Base-by-base conservation (phyloP, 2,888 invertebrate species). In the Anthophora plumipes region DNA sequence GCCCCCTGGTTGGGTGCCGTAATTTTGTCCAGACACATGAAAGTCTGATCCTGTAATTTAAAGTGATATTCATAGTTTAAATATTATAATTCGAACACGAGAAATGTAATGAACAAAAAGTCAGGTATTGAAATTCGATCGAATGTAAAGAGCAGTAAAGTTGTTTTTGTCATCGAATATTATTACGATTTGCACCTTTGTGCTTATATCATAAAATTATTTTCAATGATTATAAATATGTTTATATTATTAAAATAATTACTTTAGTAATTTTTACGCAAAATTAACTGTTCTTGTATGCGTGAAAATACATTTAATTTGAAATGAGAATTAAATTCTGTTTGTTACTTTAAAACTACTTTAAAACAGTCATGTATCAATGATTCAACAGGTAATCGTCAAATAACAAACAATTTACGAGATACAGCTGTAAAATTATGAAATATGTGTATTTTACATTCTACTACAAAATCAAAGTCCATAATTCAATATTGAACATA, bases 1-100 rank as follows among this genome's bases (percentile, higher is more conserved):
- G 88, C 91, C 91, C 83, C 92, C 92, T 90, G 91, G 91, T 89
- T 93, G 93, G 90, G 91, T 91, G 81, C 91, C 91, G 91, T 92
- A 93, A 88, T 90, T 93, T 87, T 91, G 92, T 87, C 91, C 91
- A 83, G 92, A 90, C 87, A 92, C 92, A 91, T 93, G 93, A 91
- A 92, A 93, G 73, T 93, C 93, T 84, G 91, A 90, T 89, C 92
- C 92, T 92, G 83, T n/a, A 87, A 87, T 43, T 22, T 43, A 22
- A 71, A 79, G 0, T 1, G 0, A 54, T 8, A 41, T 0, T 31
- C 8, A 43, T 43, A 71, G 50, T 48, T 77, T 52, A 25, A 25
- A 9, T 12, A 57, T 14, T n/a, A 31, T 7, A 20, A 39, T 73
- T 1, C 6, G 12, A 22, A 43, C 11, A 43, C 4, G 12, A n/a